phyloP scores from a whole-genome alignment of 2,113 vertebrate species.

The Dasyprocta punctata region DNA sequence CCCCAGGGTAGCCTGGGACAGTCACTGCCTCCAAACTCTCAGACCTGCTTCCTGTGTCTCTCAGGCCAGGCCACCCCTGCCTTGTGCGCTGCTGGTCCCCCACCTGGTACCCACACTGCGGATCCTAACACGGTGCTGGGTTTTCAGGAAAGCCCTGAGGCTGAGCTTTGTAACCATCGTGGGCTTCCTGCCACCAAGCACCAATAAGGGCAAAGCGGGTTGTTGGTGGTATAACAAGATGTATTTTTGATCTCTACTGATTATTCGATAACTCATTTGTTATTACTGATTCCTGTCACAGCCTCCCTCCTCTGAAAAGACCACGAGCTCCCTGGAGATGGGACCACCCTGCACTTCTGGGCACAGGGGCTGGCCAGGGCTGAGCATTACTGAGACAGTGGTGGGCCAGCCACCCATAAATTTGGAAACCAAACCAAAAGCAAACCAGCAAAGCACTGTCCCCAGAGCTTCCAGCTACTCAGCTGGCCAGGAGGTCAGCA shows the following conservation, averaged over 20 bases:
- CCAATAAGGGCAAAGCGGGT: not conserved
- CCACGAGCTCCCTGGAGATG: not conserved
- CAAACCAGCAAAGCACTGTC: not conserved
- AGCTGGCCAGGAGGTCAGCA: not conserved
- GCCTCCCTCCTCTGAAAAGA: not conserved
- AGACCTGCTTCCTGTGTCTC: fast-evolving
- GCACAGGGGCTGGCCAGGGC: not conserved
- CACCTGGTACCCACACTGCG: fast-evolving
- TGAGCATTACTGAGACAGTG: not conserved
- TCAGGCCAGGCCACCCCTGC: not conserved
- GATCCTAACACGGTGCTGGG: not conserved
- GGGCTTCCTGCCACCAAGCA: not conserved
- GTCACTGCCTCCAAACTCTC: not conserved
- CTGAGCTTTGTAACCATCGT: no score
- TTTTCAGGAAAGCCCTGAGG: not conserved
- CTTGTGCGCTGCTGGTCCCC: not conserved
- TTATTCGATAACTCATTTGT: not conserved
- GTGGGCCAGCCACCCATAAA: not conserved
- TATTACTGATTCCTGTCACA: not conserved
- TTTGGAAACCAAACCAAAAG: slow-evolving; percentile 9
- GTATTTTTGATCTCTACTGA: not conserved
- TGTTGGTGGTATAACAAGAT: not conserved
- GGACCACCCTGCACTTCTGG: not conserved
- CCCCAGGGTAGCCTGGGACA: fast-evolving
- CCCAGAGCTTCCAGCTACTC: not conserved